These are phyloP conservation scores for Lasioglossum malachurum DNA, from an alignment of 2,888 invertebrate species.

Conservation along the genomic window DNA sequence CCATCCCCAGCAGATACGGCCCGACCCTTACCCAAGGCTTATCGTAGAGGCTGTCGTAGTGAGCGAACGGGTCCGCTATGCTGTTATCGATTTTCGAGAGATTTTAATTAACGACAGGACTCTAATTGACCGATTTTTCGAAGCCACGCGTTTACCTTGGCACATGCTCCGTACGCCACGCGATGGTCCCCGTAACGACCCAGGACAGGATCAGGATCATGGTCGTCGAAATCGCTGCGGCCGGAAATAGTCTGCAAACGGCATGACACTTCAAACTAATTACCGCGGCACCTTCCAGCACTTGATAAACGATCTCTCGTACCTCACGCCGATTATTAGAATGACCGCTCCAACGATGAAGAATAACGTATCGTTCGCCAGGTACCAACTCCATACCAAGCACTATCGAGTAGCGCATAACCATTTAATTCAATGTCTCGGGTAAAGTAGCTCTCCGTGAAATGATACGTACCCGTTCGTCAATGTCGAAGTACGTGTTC, in stretches of 20 bases:
- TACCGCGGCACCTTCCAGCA: neutral
- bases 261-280: neutral
- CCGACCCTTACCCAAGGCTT: conserved; percentile 84
- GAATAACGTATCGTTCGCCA: conserved; percentile 93
- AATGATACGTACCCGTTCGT: conserved; percentile 15
- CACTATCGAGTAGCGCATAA: conserved; percentile 85
- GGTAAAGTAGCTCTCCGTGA: neutral
- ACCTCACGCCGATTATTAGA: conserved; percentile 89
- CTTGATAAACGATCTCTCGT: conserved; percentile 31
- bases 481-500: conserved; percentile 89
- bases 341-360: conserved; percentile 89
- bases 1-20: conserved; percentile 83
- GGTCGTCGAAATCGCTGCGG: conserved; percentile 81
- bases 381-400: conserved; percentile 94
- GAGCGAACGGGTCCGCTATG: conserved; percentile 77
- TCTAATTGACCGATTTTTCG: neutral
- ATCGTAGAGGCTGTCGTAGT: conserved; percentile 80
- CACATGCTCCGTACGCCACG: conserved; percentile 80
- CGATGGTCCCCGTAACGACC: conserved; percentile 85
- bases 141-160: conserved; percentile 73
- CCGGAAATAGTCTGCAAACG: conserved; percentile 70
- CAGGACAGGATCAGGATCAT: conserved; percentile 85
- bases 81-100: conserved; percentile 62
- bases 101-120: neutral
- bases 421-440: neutral